Evolutionary conservation across 2,113 vertebrate genomes (phyloP), one percentile per base, ranked within the genome.

Genomic region (Glaucomys volans): DNA sequence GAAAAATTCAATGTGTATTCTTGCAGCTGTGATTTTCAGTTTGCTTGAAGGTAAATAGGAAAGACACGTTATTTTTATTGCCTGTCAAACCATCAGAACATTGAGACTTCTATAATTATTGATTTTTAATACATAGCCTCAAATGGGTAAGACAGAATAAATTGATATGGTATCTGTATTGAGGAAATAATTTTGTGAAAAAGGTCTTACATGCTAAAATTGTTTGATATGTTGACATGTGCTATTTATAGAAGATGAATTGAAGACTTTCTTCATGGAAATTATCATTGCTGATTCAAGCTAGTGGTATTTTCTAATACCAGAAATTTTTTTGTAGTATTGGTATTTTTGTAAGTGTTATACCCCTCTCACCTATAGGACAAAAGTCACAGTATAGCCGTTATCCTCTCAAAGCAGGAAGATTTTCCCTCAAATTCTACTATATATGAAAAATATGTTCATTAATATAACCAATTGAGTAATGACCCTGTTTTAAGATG

Each of bases 1-100:
- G 95, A 97, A 98, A 97, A 97, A 96, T 92, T 86, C 95, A 66
- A 2, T 66, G 81, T 85, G 66, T 75, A 92, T 92, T 92, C 88
- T 95, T 54, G 16, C 30, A 42, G 52, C 80, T 90, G 30, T 96
- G 95, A 75, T 96, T 97, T 98, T 97, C 82, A 14, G n/a, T 83
- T 96, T 95, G 85, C 87, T 95, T 77, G 28, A 95, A 92, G 87
- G 5, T 75, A 84, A 81, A 32, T 57, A 37, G 26, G 91, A 97
- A 90, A 84, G 3, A 22, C 22, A 35, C 13, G 32, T 69, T 96
- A 85, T 95, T 95, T 91, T 97, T 75, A 52, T 17, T 57, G 71
- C 13, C 16, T 96, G 37, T 72, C 18, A 91, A 96, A 32, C 62
- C 4, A 0, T 54, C 12, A 85, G 83, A 92, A 71, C 26, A 91